A percentile compares a stretch with the other conserved stretches of the same genome.
phyloP scores from a whole-genome alignment of 1,140 invertebrate species.

The Orchestia grillus region DNA sequence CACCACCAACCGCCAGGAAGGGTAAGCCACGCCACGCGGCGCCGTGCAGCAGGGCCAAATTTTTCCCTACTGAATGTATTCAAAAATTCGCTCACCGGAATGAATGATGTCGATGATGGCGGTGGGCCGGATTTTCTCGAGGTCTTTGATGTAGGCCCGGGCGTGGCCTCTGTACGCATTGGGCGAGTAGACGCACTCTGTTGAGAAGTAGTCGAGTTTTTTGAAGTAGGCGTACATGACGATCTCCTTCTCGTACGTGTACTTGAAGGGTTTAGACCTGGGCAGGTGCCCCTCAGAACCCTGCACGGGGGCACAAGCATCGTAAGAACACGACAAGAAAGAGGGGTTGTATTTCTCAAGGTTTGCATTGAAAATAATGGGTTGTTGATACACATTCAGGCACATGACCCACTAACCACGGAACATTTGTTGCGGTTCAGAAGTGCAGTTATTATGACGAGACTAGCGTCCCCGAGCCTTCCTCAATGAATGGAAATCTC shows the following conservation, averaged over 20 bases:
- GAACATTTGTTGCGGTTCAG: too few relatives aligned
- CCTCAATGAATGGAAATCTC: too few relatives aligned
- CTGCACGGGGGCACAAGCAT: slow-evolving; percentile 73
- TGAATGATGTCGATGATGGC: slow-evolving; percentile 98
- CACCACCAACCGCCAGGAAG: too few relatives aligned
- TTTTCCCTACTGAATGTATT: too few relatives aligned
- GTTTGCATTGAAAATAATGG: too few relatives aligned
- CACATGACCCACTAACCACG: too few relatives aligned
- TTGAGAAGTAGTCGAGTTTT: slow-evolving; percentile 98
- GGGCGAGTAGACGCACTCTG: slow-evolving; percentile 98
- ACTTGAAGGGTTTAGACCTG: slow-evolving; percentile 97
- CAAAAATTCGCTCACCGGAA: slow-evolving; percentile 81
- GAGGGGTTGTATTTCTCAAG: too few relatives aligned
- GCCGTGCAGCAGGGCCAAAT: neutral
- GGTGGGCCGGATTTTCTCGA: slow-evolving; percentile 93
- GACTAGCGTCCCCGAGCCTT: too few relatives aligned
- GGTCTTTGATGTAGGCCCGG: slow-evolving; percentile 92
- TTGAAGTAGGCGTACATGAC: slow-evolving; percentile 99
- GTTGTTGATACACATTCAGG: too few relatives aligned
- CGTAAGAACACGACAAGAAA: too few relatives aligned
- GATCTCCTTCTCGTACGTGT: slow-evolving; percentile 99
- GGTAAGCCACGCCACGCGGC: too few relatives aligned
- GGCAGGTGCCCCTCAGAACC: slow-evolving; percentile 89
- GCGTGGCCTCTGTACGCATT: slow-evolving; percentile 97
- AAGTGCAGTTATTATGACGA: too few relatives aligned